A percentile compares a stretch with the other conserved stretches of the same genome.
Evolutionary conservation across 2,888 invertebrate species (phyloP).

Genomic region (Erpobdella octoculata): DNA sequence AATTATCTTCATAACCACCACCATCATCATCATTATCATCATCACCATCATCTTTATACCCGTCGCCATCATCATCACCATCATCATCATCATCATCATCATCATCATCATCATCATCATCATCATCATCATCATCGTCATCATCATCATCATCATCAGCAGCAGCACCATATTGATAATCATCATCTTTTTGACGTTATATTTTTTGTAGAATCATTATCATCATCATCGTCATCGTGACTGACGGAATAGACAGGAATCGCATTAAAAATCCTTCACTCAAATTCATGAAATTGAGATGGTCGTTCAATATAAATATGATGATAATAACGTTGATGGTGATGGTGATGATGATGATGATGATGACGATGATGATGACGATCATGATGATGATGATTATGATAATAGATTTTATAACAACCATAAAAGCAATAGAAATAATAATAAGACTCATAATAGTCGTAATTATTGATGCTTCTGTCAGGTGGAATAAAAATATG

Average conservation of each 20-base stretch:
- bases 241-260: background rate
- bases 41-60: background rate
- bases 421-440: background rate
- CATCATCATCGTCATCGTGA: conserved; percentile 8
- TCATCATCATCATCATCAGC: background rate
- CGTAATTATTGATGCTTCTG: too few species aligned
- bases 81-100: conserved; percentile 17
- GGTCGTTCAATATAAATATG: background rate
- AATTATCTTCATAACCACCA: conserved; percentile 17
- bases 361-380: background rate
- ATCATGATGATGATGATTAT: background rate
- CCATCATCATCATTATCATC: conserved; percentile 4
- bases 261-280: background rate
- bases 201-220: too few species aligned
- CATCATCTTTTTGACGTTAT: too few species aligned
- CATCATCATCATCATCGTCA: conserved; percentile 5
- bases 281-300: background rate
- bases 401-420: background rate
- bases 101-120: conserved; percentile 11
- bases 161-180: background rate
- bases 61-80: background rate
- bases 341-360: background rate
- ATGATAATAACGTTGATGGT: background rate
- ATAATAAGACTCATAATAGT: too few species aligned
- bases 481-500: too few species aligned